phyloP scores from a whole-genome alignment of 2,113 vertebrate species.

The Pterophyllum scalare region DNA sequence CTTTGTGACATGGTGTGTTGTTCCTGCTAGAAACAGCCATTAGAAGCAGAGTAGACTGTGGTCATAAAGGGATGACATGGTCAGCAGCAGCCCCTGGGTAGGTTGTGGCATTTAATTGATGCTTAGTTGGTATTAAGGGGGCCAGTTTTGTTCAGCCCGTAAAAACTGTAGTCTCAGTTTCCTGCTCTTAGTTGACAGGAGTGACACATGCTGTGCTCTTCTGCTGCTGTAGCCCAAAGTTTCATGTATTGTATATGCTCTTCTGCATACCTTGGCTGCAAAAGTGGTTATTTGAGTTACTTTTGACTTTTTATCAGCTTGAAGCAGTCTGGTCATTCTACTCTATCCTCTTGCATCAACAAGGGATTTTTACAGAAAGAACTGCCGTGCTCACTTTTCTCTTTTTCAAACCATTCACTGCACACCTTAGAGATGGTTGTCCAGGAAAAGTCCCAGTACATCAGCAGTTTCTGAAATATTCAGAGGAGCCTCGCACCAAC shows the following conservation, averaged over 20 bases:
- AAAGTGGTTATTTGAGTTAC: background rate
- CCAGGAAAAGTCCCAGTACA: background rate
- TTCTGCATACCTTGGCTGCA: background rate
- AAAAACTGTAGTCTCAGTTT: background rate
- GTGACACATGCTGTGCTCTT: background rate
- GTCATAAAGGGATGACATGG: too few species aligned
- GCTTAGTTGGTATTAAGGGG: too few species aligned
- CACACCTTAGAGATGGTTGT: conserved; percentile 1
- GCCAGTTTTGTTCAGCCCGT: background rate
- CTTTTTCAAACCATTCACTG: background rate
- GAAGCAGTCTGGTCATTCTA: background rate
- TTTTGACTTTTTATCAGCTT: background rate
- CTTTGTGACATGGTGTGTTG: too few species aligned
- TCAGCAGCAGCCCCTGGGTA: too few species aligned
- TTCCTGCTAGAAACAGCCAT: too few species aligned
- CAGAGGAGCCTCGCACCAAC: background rate
- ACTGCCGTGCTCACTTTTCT: background rate
- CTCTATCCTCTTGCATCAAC: background rate
- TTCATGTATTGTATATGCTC: background rate
- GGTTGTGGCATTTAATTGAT: too few species aligned
- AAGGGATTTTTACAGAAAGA: background rate
- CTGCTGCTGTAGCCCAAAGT: background rate
- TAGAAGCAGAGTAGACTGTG: too few species aligned
- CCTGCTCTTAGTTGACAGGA: background rate
- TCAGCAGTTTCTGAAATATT: background rate